Evolutionary conservation across 2,113 vertebrate genomes (phyloP), one percentile per base, ranked within the genome.

Genomic region (Sander vitreus): DNA sequence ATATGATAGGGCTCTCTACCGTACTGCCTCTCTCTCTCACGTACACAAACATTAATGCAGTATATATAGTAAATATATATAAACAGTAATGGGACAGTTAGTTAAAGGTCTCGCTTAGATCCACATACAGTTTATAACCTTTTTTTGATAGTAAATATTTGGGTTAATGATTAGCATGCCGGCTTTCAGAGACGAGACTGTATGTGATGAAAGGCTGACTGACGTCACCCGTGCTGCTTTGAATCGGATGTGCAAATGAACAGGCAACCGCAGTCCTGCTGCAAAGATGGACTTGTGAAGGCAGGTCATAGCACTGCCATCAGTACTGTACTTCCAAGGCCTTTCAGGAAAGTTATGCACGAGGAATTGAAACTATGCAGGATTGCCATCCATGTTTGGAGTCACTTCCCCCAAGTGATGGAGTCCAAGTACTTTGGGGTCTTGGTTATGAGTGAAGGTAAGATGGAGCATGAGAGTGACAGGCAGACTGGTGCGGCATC

Each of bases 111-210:
- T 83, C 14, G 36, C 88, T 88, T 84, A 81, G 83, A 84, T 88
- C 85, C 73, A 75, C 76, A 83, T 88, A 66, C 57, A 86, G 68
- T 91, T 88, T 88, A 79, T 91, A 83, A 84, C 63, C 62, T 73
- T 85, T 86, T 43, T 88, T 85, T 85, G 83, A 90, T 81, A 13
- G 91, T 91, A 90, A 94, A 94, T 93, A 93, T 94, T 93, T 93
- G 79, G 81, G 64, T 88, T 80, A 84, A 94, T 81, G 89, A 78
- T 88, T 83, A n/a, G 69, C 85, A 62, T 45, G 80, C 78, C 63
- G 23, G 76, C 72, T 54, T 78, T 89, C 65, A 85, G 77, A 88
- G 79, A 81, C 62, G 18, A 83, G 68, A 85, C 76, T 92, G 76
- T 86, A 64, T 21, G 45, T 36, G 85, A 88, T 92, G 86, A 93